Percentiles rank a stretch among this genome's conserved stretches.
Conservation (phyloP, 2,113 vertebrate genomes). For the Tragelaphus buxtoni region DNA sequence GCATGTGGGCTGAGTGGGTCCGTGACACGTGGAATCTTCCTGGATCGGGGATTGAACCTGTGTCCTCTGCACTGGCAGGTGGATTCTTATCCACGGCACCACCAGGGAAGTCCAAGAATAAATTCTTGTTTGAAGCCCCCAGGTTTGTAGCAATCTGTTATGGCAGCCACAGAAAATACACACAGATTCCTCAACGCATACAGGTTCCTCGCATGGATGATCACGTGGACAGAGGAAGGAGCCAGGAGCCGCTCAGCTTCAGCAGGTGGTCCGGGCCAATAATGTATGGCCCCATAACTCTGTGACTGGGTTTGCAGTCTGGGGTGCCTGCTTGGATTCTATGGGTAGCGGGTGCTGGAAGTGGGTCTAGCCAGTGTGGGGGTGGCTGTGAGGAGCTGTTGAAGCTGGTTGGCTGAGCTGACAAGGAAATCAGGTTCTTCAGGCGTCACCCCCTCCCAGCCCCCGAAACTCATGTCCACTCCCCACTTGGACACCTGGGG, state of each 20-base stretch:
- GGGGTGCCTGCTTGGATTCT: background rate
- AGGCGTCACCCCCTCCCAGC: background rate
- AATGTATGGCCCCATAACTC: fast-evolving
- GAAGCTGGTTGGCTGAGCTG: background rate
- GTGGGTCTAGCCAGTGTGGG: fast-evolving
- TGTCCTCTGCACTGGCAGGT: no score
- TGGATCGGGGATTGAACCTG: background rate
- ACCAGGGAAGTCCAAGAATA: background rate
- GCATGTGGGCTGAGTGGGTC: background rate
- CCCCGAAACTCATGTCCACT: background rate
- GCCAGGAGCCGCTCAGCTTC: fast-evolving
- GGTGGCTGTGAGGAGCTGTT: background rate
- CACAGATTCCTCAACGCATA: fast-evolving
- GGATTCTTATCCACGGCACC: background rate
- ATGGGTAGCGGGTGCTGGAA: no score
- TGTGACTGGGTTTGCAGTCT: background rate
- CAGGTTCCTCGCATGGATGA: background rate
- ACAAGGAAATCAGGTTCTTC: background rate
- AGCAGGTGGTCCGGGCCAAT: fast-evolving
- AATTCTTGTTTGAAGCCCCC: background rate
- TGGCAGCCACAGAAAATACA: background rate
- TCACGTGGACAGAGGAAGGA: background rate
- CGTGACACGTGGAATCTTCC: background rate
- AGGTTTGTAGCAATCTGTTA: background rate
- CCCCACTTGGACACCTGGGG: background rate